Percentiles rank a stretch among this genome's conserved stretches.
Conservation (phyloP, 2,797 vertebrate genomes). For the Enteromius thamalakanensis region DNA sequence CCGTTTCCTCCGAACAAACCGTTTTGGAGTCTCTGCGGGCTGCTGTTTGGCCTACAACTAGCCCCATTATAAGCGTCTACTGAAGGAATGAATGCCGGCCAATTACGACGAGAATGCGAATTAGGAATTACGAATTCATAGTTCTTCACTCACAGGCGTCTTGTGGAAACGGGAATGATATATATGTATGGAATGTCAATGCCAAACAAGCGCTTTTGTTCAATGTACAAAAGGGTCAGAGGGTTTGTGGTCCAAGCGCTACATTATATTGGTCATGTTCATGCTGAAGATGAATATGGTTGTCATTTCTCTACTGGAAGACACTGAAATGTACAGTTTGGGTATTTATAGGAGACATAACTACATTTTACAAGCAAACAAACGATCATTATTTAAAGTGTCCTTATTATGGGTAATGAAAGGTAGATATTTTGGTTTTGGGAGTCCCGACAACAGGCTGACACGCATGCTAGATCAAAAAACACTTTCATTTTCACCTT, state of each 20-base stretch:
- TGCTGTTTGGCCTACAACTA: slow-evolving; percentile 18
- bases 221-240: not conserved
- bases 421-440: too few relatives aligned
- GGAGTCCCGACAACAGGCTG: too few relatives aligned
- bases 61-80: slow-evolving; percentile 17
- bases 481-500: too few relatives aligned
- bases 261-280: not conserved
- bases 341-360: not conserved
- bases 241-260: slow-evolving; percentile 5
- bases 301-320: not conserved
- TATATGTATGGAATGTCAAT: slow-evolving; percentile 22
- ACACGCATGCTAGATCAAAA: too few relatives aligned
- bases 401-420: too few relatives aligned
- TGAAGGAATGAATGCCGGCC: slow-evolving; percentile 27
- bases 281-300: not conserved
- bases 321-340: not conserved
- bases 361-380: not conserved
- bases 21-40: not conserved
- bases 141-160: slow-evolving; percentile 16
- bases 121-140: not conserved
- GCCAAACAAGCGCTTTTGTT: slow-evolving; percentile 23
- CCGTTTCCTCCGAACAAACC: slow-evolving; percentile 5
- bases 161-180: slow-evolving; percentile 17
- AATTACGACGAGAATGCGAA: slow-evolving; percentile 46
- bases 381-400: too few relatives aligned